phyloP scores from a whole-genome alignment of 1,140 invertebrate genomes.

The Contarinia nasturtii region DNA sequence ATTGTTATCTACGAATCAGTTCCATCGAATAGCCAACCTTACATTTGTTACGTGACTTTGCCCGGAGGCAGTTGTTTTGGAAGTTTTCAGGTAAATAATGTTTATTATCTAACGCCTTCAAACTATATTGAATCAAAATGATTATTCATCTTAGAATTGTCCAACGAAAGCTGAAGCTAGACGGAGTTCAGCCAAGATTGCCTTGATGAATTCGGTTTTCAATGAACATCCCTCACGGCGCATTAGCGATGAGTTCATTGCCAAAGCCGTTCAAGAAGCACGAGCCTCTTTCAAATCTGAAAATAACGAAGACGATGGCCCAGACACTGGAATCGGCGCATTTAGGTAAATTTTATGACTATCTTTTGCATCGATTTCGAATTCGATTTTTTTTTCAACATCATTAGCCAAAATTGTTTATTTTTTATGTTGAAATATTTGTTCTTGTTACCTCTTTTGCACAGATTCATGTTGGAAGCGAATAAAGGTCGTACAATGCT shows the following conservation, averaged over 20 bases:
- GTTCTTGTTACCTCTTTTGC: background rate
- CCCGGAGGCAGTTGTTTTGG: constrained; percentile 91
- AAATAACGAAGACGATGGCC: constrained; percentile 50
- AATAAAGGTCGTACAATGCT: constrained; percentile 87
- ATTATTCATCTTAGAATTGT: constrained; percentile 46
- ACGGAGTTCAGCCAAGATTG: constrained; percentile 85
- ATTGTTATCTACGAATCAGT: constrained; percentile 91
- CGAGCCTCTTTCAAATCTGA: constrained; percentile 42
- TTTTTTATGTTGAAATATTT: background rate
- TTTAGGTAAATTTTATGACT: constrained; percentile 51
- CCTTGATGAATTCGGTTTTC: constrained; percentile 91
- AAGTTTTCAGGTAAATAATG: constrained; percentile 59
- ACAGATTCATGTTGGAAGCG: constrained; percentile 75
- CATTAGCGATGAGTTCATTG: constrained; percentile 86
- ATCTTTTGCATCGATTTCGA: no score
- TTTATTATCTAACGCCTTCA: background rate
- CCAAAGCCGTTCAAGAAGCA: constrained; percentile 79
- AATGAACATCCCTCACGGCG: constrained; percentile 86
- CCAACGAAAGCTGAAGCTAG: constrained; percentile 86
- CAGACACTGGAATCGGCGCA: constrained; percentile 73
- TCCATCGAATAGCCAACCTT: constrained; percentile 71
- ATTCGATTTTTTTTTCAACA: no score
- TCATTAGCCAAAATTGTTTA: background rate
- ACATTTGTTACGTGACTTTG: constrained; percentile 85
- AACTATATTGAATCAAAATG: constrained; percentile 3